Conservation (phyloP, 2,888 invertebrate species). For the Pecten maximus region DNA sequence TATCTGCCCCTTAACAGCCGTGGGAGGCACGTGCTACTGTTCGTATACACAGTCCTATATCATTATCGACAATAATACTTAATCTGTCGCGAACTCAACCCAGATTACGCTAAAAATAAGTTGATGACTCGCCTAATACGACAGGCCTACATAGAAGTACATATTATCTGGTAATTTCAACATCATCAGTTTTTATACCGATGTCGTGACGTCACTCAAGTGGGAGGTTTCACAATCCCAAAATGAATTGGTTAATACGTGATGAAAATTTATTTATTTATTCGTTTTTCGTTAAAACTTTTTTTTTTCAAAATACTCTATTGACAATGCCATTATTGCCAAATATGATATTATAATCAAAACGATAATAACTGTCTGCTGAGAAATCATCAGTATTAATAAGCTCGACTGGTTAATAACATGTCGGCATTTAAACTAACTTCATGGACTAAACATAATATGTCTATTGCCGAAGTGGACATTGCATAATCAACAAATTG, state of each 20-base stretch:
- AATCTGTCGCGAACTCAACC: not conserved
- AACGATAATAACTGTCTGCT: no score
- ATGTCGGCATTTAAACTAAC: no score
- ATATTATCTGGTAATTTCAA: not conserved
- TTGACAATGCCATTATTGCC: no score
- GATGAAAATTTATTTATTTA: no score
- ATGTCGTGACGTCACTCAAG: not conserved
- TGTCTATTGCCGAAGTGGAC: no score
- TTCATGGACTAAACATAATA: no score
- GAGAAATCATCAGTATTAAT: no score
- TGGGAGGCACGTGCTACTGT: not conserved
- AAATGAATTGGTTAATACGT: not conserved
- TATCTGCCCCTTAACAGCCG: not conserved
- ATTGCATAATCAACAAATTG: no score
- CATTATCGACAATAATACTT: not conserved
- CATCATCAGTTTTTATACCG: not conserved
- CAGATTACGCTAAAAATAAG: not conserved
- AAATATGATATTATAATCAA: no score
- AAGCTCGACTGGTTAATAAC: no score
- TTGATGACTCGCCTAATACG: not conserved
- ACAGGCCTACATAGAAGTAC: not conserved
- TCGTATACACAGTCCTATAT: not conserved
- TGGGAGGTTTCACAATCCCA: not conserved
- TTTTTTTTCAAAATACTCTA: no score
- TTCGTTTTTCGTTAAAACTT: no score